Evolutionary conservation across 2,113 vertebrate species (phyloP), one percentile per base, ranked within the genome.

Genomic region (Thamnaconus septentrionalis): DNA sequence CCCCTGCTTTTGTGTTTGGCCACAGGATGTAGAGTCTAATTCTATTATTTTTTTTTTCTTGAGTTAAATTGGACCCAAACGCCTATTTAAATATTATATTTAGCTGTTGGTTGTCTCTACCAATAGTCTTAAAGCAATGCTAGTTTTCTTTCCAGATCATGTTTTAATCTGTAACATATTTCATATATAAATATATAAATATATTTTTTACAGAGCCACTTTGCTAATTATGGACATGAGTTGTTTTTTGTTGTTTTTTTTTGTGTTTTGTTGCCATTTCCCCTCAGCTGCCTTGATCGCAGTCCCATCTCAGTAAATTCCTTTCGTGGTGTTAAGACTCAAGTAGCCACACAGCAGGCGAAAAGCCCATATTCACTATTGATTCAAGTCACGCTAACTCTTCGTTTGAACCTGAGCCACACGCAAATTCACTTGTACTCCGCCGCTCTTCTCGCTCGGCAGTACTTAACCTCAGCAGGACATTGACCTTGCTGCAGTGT

Each of bases 21-120:
- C 86, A 88, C 81, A 90, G 76, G 82, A 83, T 75, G 53, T 69
- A 54, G 59, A 75, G 78, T 76, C 75, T 67, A 47, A 79, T 77
- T 56, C 58, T 80, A 68, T 75, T 79, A 69, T 85, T 76, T 76
- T 31, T 31, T 31, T 31, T 31, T 31, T 31, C 18, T 31, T 31
- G 18, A 31, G 2, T 31, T 31, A 31, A 31, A 31, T 31, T 31
- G 18, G 69, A 85, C 80, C 71, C 75, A 58, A 71, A 78, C 69
- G 81, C 11, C 68, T 85, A 87, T 87, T 89, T 84, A 84, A 85
- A 72, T 79, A 59, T 84, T 78, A 62, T 76, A 31, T 88, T 84
- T 74, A 81, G 60, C 59, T 55, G 60, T 84, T 77, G 77, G 53
- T 69, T 76, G 41, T 59, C 62, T 8, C 73, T 8, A 73, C 65